Evolutionary conservation across 2,888 invertebrate species (phyloP), one percentile per base, ranked within the genome.

Genomic region (Graphium colonna): DNA sequence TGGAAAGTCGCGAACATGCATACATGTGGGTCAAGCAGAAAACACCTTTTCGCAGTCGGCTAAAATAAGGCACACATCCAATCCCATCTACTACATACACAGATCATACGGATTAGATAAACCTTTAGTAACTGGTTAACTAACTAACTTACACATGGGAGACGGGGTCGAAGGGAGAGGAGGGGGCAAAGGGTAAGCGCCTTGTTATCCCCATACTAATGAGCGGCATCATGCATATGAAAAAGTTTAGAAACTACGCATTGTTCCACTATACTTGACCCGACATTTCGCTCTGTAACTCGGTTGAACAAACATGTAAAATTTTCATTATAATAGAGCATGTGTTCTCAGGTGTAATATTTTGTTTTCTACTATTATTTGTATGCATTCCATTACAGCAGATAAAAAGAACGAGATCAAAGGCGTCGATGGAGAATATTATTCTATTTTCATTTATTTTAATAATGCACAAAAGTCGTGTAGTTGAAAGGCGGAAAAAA

Each of bases 171-270:
- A n/a, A n/a, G n/a, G n/a, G n/a, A n/a, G n/a, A n/a, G n/a, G n/a
- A n/a, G n/a, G n/a, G n/a, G n/a, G n/a, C n/a, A n/a, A n/a, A n/a
- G 43, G 43, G 33, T 53, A 44, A 44, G 39, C 40, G 18, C 41
- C 48, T 31, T 49, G 49, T 49, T 16, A 50, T 13, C 16, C 41
- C 26, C 54, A 50, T 54, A 54, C 49, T 41, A 49, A 54, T 54
- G 49, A 54, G 54, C 33, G 36, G 43, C 15, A 28, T 31, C 33
- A n/a, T 40, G 53, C 40, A 54, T 50, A 45, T 44, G 44, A 45
- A 54, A 54, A 54, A 44, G 52, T 49, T 43, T 49, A 15, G 49
- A 31, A 45, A 50, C 26, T 45, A 17, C 28, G 21, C 45, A 50
- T 54, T 53, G 48, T 53, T 43, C 36, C 18, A 43, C 10, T 31